Evolutionary conservation across 2,113 vertebrate genomes (phyloP).

Genomic region (Cheilinus undulatus): DNA sequence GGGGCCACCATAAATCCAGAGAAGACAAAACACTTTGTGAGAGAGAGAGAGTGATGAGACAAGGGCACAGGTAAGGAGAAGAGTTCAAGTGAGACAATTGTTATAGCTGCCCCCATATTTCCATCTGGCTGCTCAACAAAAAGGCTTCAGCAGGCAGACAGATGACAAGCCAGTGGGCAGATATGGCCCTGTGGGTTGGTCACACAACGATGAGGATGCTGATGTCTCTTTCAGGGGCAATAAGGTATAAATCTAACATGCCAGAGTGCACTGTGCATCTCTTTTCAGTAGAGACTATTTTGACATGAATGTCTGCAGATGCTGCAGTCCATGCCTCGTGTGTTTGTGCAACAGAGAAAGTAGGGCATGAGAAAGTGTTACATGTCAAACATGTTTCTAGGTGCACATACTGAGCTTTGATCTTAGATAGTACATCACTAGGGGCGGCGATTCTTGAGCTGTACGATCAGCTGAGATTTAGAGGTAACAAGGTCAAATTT

Average conservation of each 20-base stretch:
- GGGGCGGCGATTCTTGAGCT: constrained; percentile 22
- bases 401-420: constrained; percentile 15
- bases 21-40: constrained; percentile 2
- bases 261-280: constrained; percentile 1
- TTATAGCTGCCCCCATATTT: constrained; percentile 6
- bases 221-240: constrained; percentile 21
- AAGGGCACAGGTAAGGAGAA: neutral
- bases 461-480: constrained; percentile 19
- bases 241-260: constrained; percentile 11
- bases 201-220: constrained; percentile 20
- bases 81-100: constrained; percentile 2
- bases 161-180: constrained; percentile 27
- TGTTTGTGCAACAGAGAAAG: constrained; percentile 16
- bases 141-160: constrained; percentile 6
- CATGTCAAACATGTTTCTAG: constrained; percentile 19
- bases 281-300: constrained; percentile 13
- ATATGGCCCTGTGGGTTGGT: constrained; percentile 9
- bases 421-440: neutral
- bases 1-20: neutral
- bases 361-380: constrained; percentile 22
- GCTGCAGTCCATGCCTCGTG: constrained; percentile 14
- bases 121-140: constrained; percentile 13
- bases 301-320: constrained; percentile 8
- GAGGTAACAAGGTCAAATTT: neutral
- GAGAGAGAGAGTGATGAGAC: neutral